phyloP scores from a whole-genome alignment of 2,888 invertebrate genomes.

The Pachymerium ferrugineum region DNA sequence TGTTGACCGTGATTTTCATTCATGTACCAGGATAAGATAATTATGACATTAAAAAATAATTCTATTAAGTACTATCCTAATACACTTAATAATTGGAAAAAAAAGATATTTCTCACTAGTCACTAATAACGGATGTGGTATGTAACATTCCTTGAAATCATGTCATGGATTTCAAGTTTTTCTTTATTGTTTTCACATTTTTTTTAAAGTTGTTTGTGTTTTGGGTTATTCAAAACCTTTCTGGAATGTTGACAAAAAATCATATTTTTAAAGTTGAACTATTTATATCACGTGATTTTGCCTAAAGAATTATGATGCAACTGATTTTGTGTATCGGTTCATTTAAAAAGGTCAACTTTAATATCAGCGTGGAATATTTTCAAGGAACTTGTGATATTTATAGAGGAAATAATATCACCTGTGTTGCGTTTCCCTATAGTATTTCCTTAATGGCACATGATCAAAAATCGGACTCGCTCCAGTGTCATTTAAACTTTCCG shows the following conservation, averaged over 20 bases:
- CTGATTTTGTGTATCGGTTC: no score
- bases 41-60: not conserved
- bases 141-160: not conserved
- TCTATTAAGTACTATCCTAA: not conserved
- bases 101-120: no score
- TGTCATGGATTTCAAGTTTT: not conserved
- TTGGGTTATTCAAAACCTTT: not conserved
- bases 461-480: slow-evolving; percentile 6
- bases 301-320: no score
- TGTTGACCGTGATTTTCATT: not conserved
- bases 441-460: slow-evolving; percentile 23
- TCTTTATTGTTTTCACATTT: no score
- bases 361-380: not conserved
- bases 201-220: no score
- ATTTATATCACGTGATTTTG: not conserved
- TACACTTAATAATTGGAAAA: not conserved
- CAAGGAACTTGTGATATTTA: not conserved
- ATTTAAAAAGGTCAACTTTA: no score
- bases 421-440: slow-evolving; percentile 13
- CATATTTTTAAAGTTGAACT: not conserved
- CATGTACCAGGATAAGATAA: no score
- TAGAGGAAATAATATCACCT: not conserved
- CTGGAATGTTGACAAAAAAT: not conserved
- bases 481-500: not conserved
- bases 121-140: not conserved